Evolutionary conservation across 1,140 invertebrate species (phyloP).

Genomic region (Chymomyza costata): DNA sequence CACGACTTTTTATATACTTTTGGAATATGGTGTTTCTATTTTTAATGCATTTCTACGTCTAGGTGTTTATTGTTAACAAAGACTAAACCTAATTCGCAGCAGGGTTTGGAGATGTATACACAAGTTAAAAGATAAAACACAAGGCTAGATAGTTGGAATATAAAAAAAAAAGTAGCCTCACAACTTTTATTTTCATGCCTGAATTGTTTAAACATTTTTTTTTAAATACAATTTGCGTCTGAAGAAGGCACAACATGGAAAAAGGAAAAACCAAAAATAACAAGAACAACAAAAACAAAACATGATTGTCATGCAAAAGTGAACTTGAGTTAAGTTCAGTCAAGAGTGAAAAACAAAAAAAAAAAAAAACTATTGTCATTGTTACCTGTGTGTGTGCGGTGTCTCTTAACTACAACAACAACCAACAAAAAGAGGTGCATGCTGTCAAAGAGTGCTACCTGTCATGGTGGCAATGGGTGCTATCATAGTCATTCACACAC

Average conservation of each 20-base stretch:
- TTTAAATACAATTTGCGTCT: slow-evolving; percentile 1
- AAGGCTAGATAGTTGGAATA: too few species aligned
- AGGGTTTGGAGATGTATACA: too few species aligned
- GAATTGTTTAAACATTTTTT: slow-evolving; percentile 42
- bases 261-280: not conserved
- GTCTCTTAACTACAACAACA: slow-evolving; percentile 10
- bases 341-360: slow-evolving; percentile 38
- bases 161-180: slow-evolving; percentile 43
- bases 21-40: too few species aligned
- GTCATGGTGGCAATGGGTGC: too few species aligned
- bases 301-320: slow-evolving; percentile 70
- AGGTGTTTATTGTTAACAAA: too few species aligned
- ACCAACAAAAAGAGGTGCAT: not conserved
- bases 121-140: too few species aligned
- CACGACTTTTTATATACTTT: too few species aligned
- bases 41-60: too few species aligned
- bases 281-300: slow-evolving; percentile 35
- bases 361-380: slow-evolving; percentile 39
- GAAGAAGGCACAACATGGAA: slow-evolving; percentile 1
- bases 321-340: slow-evolving; percentile 51
- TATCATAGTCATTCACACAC: too few species aligned
- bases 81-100: too few species aligned
- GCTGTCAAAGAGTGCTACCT: not conserved
- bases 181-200: slow-evolving; percentile 73
- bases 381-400: too few species aligned